phyloP scores from a whole-genome alignment of 2,113 vertebrate species.

The Elephas maximus region DNA sequence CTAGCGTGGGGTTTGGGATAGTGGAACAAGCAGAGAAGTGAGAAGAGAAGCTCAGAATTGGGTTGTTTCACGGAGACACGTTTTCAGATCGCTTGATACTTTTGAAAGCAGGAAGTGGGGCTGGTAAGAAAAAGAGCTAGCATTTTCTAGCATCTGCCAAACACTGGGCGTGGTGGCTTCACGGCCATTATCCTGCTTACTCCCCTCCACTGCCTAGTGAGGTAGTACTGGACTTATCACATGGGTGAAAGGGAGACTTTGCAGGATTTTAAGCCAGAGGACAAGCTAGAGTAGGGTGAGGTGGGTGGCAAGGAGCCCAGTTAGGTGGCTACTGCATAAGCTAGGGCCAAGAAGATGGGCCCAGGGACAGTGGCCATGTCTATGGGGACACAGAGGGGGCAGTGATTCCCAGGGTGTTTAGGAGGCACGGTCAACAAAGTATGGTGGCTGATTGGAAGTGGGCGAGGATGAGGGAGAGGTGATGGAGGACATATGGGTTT shows the following conservation, averaged over 20 bases:
- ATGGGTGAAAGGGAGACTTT: background rate
- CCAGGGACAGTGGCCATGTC: background rate
- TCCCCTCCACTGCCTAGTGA: background rate
- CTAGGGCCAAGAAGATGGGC: background rate
- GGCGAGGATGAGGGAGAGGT: background rate
- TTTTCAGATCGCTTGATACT: background rate
- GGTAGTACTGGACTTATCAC: no score
- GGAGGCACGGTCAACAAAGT: no score
- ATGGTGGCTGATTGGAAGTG: background rate
- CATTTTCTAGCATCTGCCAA: background rate
- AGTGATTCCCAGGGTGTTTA: background rate
- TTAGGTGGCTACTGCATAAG: background rate
- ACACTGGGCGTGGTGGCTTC: background rate
- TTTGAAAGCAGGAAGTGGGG: background rate
- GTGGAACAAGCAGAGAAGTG: background rate
- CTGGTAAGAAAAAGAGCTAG: background rate
- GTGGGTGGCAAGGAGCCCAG: background rate
- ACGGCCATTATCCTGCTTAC: fast-evolving
- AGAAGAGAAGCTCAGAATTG: background rate
- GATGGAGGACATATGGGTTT: background rate
- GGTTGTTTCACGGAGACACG: background rate
- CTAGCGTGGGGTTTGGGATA: background rate
- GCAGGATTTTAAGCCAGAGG: background rate
- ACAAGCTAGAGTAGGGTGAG: background rate
- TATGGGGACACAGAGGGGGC: background rate